Percentiles rank a stretch among this genome's conserved stretches.
Evolutionary conservation across 2,113 vertebrate genomes (phyloP).

Genomic region (Oriolus oriolus): DNA sequence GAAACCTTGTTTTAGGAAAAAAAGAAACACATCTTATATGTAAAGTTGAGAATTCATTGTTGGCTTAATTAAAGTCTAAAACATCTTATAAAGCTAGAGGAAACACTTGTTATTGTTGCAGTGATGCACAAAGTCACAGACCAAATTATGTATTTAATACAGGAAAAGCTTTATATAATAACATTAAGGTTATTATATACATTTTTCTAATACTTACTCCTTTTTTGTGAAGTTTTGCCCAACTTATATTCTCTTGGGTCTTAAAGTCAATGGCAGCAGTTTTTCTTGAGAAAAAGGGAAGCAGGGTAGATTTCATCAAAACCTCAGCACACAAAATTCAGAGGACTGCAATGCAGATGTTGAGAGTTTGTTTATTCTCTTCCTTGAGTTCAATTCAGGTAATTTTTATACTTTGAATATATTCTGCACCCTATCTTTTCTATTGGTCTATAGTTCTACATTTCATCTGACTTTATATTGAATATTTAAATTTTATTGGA

Average conservation of each 20-base stretch:
- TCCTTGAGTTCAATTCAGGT: background rate
- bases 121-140: background rate
- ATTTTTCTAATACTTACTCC: background rate
- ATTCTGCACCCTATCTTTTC: background rate
- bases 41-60: background rate
- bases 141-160: background rate
- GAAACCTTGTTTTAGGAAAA: background rate
- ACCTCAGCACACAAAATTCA: background rate
- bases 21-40: background rate
- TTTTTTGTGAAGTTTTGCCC: background rate
- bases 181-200: background rate
- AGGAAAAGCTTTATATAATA: background rate
- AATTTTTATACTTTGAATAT: background rate
- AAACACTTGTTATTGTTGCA: background rate
- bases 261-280: background rate
- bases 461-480: background rate
- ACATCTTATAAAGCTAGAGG: background rate
- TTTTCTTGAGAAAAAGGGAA: background rate
- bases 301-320: background rate
- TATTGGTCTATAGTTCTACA: background rate
- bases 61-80: background rate
- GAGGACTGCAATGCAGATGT: background rate
- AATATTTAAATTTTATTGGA: background rate
- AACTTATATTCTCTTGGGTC: background rate
- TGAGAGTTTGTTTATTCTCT: background rate